Percentiles rank a stretch among this genome's conserved stretches.
Conservation (phyloP, 2,888 invertebrate genomes). For the Oscheius sp. region DNA sequence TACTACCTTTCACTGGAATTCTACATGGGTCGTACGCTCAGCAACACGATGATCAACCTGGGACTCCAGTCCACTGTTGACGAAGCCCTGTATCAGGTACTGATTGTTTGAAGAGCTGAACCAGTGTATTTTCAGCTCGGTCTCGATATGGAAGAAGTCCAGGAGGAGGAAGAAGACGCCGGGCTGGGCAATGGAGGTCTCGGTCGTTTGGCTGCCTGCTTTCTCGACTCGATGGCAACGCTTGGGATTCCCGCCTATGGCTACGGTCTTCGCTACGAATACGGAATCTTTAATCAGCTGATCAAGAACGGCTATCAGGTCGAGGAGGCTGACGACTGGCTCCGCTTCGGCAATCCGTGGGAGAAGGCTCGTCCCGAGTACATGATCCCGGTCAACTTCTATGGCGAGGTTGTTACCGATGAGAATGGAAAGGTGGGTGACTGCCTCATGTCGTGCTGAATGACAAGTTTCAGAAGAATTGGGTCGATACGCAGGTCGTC, state of each 20-base stretch:
- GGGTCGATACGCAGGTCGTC: conserved; percentile 79
- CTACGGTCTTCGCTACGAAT: conserved; percentile 98
- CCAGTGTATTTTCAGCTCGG: conserved; percentile 80
- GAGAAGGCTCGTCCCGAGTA: conserved; percentile 99
- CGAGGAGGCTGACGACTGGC: conserved; percentile 99
- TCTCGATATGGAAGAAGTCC: conserved; percentile 95
- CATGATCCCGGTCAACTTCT: conserved; percentile 93
- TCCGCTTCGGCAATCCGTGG: conserved; percentile 90
- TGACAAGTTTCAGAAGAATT: conserved; percentile 51
- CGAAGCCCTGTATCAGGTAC: conserved; percentile 88
- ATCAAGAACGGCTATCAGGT: conserved; percentile 87
- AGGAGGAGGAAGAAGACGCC: conserved; percentile 97
- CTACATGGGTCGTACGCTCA: conserved; percentile 97
- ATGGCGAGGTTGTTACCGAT: conserved; percentile 89
- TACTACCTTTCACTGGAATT: conserved; percentile 99
- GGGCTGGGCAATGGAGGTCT: conserved; percentile 93
- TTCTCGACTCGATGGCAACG: conserved; percentile 80
- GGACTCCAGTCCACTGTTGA: conserved; percentile 94
- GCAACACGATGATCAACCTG: conserved; percentile 99
- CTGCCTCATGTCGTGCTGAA: background rate
- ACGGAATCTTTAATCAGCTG: conserved; percentile 97
- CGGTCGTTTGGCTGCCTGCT: conserved; percentile 96
- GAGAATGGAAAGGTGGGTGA: conserved; percentile 78
- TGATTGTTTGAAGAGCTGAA: background rate
- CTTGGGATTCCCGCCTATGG: conserved; percentile 90